Evolutionary conservation across 1,140 invertebrate genomes (phyloP), one percentile per base, ranked within the genome.

Genomic region (Eumaeus atala): DNA sequence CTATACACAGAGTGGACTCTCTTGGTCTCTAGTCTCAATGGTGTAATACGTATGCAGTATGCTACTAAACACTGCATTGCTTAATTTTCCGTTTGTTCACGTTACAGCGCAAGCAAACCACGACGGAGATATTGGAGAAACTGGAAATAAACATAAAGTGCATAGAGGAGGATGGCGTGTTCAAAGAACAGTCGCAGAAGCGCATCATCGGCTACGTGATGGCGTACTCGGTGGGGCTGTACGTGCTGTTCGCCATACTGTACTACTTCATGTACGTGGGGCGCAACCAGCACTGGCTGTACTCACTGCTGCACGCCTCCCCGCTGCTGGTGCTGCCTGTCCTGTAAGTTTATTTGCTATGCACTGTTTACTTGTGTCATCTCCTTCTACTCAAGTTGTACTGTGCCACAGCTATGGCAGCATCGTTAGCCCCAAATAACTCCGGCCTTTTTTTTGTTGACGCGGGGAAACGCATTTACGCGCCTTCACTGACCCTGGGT

Each of bases 41-140:
- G n/a, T n/a, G n/a, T n/a, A n/a, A n/a, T n/a, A 28, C 2, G 21
- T 2, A 28, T 3, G 21, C 21, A 28, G 21, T 28, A n/a, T 28
- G 6, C 21, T 28, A 28, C 21, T 28, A 2, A 28, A n/a, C 21
- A 28, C 6, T 28, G 6, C 21, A 6, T 28, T 28, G 21, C 21
- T 28, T 28, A 28, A 33, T 33, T 1, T 14, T 11, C 6, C 4
- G 9, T 33, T 75, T 81, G n/a, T n/a, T 75, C 72, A 70, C 61
- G 92, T 59, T 92, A 21, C 88, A 96, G 95, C 94, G 92, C 89
- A 94, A 95, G 87, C 93, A 92, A 88, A 92, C 92, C 12, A 94
- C 94, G 16, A 90, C 91, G 51, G 92, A 94, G 70, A 83, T 95
- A 59, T 83, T 97, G 38, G 95, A 95, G 70, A 88, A 90, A 44